These are phyloP conservation scores for Cactoblastis cactorum DNA, from an alignment of 2,888 invertebrate species.

Conservation along the genomic window DNA sequence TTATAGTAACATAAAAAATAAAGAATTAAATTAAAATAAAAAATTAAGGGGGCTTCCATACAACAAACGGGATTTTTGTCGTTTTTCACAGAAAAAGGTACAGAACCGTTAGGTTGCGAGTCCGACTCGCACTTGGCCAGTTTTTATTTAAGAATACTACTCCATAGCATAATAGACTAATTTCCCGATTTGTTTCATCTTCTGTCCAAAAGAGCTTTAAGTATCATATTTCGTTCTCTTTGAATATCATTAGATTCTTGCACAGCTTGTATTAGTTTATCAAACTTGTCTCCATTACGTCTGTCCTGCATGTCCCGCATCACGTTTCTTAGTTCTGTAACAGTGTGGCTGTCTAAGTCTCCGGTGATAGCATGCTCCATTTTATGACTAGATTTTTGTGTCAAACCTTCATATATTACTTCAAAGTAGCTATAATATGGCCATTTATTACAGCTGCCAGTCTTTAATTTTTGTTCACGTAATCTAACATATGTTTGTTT, in stretches of 20 bases:
- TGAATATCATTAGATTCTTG: conserved; percentile 66
- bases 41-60: too few relatives aligned
- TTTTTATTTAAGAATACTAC: too few relatives aligned
- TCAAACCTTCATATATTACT: conserved; percentile 51
- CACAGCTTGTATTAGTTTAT: conserved; percentile 47
- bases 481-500: conserved; percentile 66
- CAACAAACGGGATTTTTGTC: too few relatives aligned
- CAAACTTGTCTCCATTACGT: conserved; percentile 52
- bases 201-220: conserved; percentile 52
- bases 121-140: too few relatives aligned
- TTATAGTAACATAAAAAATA: too few relatives aligned
- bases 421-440: conserved; percentile 64
- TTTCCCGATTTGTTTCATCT: conserved; percentile 22
- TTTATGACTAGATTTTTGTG: neutral
- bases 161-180: neutral
- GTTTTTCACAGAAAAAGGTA: too few relatives aligned
- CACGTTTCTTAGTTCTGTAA: conserved; percentile 45
- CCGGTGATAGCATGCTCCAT: conserved; percentile 20
- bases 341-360: conserved; percentile 34
- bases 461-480: conserved; percentile 46
- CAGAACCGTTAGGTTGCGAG: too few relatives aligned
- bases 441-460: conserved; percentile 57
- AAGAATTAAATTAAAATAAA: too few relatives aligned
- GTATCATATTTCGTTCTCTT: conserved; percentile 60
- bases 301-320: conserved; percentile 39